Percentiles rank a stretch among this genome's conserved stretches.
These are phyloP conservation scores for Leptinotarsa juncta DNA, from an alignment of 2,888 invertebrate species.

Conservation along the genomic window DNA sequence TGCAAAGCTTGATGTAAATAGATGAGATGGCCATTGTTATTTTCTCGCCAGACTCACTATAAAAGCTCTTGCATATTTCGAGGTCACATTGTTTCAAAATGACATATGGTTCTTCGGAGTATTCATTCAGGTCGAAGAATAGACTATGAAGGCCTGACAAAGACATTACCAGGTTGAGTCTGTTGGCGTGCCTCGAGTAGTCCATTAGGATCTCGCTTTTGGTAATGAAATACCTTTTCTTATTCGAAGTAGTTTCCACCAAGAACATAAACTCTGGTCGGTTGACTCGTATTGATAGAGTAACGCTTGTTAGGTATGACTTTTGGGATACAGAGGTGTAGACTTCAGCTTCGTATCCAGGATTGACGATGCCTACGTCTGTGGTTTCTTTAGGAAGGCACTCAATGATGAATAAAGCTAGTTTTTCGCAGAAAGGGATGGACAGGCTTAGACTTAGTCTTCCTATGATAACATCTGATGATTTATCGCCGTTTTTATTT, in stretches of 20 bases:
- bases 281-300: slow-evolving; percentile 78
- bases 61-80: slow-evolving; percentile 75
- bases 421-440: slow-evolving; percentile 74
- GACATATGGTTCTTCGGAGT: slow-evolving; percentile 67
- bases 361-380: slow-evolving; percentile 78
- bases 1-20: slow-evolving; percentile 78
- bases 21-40: slow-evolving; percentile 75
- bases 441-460: slow-evolving; percentile 79
- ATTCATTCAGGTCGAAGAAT: slow-evolving; percentile 60
- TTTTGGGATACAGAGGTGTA: slow-evolving; percentile 49
- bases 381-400: slow-evolving; percentile 69
- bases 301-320: slow-evolving; percentile 66
- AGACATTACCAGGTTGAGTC: slow-evolving; percentile 73
- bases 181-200: slow-evolving; percentile 75
- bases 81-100: slow-evolving; percentile 78
- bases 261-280: slow-evolving; percentile 84
- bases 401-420: slow-evolving; percentile 63
- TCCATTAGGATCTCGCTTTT: slow-evolving; percentile 78
- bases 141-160: slow-evolving; percentile 71
- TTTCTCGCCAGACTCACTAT: slow-evolving; percentile 75
- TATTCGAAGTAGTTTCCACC: slow-evolving; percentile 73
- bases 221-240: slow-evolving; percentile 68
- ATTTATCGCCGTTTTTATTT: slow-evolving; percentile 72
- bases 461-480: slow-evolving; percentile 79
- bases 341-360: slow-evolving; percentile 76